These are phyloP conservation scores for Ophiodon elongatus DNA, from an alignment of 2,113 vertebrate species.

Conservation along the genomic window DNA sequence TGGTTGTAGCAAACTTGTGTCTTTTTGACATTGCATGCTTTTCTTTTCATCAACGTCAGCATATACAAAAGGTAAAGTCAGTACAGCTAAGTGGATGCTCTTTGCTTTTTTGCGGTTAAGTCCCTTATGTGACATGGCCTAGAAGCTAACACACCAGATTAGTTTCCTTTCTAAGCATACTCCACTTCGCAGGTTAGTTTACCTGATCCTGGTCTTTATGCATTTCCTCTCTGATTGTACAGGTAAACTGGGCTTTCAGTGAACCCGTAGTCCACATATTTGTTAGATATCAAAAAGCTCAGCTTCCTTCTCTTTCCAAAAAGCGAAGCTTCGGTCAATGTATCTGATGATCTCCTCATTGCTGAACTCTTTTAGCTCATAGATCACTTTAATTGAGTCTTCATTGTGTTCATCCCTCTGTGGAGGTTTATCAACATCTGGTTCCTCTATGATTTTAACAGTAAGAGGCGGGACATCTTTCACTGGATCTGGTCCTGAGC, in stretches of 20 bases:
- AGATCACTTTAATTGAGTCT: conserved; percentile 88
- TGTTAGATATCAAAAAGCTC: conserved; percentile 92
- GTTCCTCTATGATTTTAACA: conserved; percentile 55
- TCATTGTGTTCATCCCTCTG: conserved; percentile 56
- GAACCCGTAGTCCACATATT: background rate
- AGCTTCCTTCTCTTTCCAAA: conserved; percentile 98
- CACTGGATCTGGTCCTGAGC: conserved; percentile 22
- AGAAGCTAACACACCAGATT: conserved; percentile 56
- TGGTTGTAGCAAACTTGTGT: background rate
- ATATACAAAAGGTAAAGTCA: conserved; percentile 21
- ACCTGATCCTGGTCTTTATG: conserved; percentile 3
- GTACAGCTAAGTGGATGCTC: conserved; percentile 37
- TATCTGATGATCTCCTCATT: conserved; percentile 95
- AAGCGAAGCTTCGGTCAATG: conserved; percentile 97
- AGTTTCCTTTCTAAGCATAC: conserved; percentile 35
- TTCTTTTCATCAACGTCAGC: conserved; percentile 32
- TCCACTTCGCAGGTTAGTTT: conserved; percentile 26
- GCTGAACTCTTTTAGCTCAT: conserved; percentile 94
- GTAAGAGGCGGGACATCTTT: conserved; percentile 43
- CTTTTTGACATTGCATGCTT: conserved; percentile 32
- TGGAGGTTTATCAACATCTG: conserved; percentile 42
- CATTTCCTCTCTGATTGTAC: conserved; percentile 18
- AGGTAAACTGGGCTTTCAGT: conserved; percentile 20
- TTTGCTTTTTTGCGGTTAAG: conserved; percentile 51
- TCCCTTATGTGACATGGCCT: conserved; percentile 58